Percentiles rank a stretch among this genome's conserved stretches.
Conservation (phyloP, 2,888 invertebrate species). For the Geotrupes spiniger region DNA sequence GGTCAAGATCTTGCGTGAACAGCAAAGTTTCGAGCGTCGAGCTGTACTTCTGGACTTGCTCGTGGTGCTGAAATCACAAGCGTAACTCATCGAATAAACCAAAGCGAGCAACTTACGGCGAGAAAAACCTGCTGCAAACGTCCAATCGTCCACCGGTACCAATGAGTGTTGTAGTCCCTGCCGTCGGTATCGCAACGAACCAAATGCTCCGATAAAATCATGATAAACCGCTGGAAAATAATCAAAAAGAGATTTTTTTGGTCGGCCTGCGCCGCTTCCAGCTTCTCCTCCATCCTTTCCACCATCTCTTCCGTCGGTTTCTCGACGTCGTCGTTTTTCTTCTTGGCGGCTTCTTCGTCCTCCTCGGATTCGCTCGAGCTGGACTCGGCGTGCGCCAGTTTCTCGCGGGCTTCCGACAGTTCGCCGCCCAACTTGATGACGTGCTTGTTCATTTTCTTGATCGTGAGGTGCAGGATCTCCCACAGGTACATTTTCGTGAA, state of each 20-base stretch:
- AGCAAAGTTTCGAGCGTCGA: constrained; percentile 91
- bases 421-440: constrained; percentile 82
- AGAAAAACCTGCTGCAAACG: constrained; percentile 93
- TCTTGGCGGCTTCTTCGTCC: constrained; percentile 44
- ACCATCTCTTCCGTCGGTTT: constrained; percentile 80
- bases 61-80: constrained; percentile 74
- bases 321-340: constrained; percentile 52
- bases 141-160: constrained; percentile 96
- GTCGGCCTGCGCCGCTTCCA: constrained; percentile 93
- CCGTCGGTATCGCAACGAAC: constrained; percentile 92
- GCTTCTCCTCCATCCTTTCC: constrained; percentile 92
- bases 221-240: constrained; percentile 97
- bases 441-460: constrained; percentile 95
- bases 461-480: constrained; percentile 94
- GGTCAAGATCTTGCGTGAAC: constrained; percentile 94
- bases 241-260: constrained; percentile 96
- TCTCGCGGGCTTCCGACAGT: constrained; percentile 81
- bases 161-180: constrained; percentile 87
- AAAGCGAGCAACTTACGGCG: constrained; percentile 60
- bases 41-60: constrained; percentile 96
- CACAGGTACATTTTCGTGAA: constrained; percentile 94
- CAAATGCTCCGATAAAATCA: constrained; percentile 95
- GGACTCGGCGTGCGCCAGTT: constrained; percentile 78
- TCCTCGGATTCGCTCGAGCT: constrained; percentile 81
- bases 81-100: constrained; percentile 41